Evolutionary conservation across 2,797 vertebrate species (phyloP).

Genomic region (Smutsia temminckii): DNA sequence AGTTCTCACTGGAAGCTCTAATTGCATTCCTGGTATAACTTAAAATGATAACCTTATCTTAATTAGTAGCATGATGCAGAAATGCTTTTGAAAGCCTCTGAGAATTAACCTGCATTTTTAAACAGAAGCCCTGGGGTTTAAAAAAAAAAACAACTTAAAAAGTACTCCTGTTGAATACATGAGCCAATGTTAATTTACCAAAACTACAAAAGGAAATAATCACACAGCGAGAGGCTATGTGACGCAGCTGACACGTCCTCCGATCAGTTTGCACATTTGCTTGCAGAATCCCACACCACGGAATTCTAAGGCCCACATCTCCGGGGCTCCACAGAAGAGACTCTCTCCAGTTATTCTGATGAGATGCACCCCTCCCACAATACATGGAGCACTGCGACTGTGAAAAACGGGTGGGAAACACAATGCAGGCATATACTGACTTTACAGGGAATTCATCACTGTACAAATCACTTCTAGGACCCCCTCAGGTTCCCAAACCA

Average conservation of each 20-base stretch:
- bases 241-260: neutral
- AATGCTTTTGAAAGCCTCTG: conserved; percentile 83
- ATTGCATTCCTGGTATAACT: conserved; percentile 88
- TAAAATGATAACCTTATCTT: conserved; percentile 90
- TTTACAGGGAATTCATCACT: neutral
- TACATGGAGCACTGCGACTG: neutral
- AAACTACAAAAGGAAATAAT: conserved; percentile 78
- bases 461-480: neutral
- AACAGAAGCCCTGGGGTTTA: conserved; percentile 76
- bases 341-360: neutral
- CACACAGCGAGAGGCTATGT: conserved; percentile 53
- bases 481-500: neutral
- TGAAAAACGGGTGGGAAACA: neutral
- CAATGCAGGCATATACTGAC: neutral
- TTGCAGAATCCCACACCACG: neutral
- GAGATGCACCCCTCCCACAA: neutral
- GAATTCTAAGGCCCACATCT: neutral
- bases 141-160: conserved; percentile 27
- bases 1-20: conserved; percentile 86
- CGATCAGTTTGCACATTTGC: neutral
- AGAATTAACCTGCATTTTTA: conserved; percentile 87
- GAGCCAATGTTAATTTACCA: conserved; percentile 75
- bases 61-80: conserved; percentile 88
- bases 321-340: neutral
- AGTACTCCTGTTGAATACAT: conserved; percentile 71